phyloP scores from a whole-genome alignment of 1,140 invertebrate species.

The Ips nitidus region DNA sequence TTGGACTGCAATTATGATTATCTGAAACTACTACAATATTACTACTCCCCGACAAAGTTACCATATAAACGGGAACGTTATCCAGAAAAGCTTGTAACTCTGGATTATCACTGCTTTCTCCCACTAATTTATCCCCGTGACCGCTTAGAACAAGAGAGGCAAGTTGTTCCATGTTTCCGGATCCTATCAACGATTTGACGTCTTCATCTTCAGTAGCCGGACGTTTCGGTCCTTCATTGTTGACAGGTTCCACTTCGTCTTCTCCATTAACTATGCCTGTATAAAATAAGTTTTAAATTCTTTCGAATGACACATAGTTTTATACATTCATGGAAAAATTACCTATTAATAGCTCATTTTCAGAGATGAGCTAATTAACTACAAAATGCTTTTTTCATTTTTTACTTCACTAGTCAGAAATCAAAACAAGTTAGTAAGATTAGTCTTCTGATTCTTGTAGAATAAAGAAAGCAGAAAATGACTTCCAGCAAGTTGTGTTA shows the following conservation, averaged over 20 bases:
- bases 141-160: slow-evolving; percentile 86
- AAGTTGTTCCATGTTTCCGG: slow-evolving; percentile 84
- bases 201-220: slow-evolving; percentile 56
- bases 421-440: no score
- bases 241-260: slow-evolving; percentile 62
- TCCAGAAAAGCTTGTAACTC: slow-evolving; percentile 88
- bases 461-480: no score
- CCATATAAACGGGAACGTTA: slow-evolving; percentile 89
- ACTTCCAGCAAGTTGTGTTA: no score
- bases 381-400: no score
- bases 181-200: slow-evolving; percentile 65
- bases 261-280: slow-evolving; percentile 61
- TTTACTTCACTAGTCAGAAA: no score
- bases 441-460: no score
- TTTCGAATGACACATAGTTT: background rate
- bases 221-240: slow-evolving; percentile 55
- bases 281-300: background rate
- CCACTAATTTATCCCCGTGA: slow-evolving; percentile 76
- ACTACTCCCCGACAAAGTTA: slow-evolving; percentile 51
- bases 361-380: no score
- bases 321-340: background rate
- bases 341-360: no score
- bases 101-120: slow-evolving; percentile 69
- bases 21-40: slow-evolving; percentile 69
- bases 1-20: slow-evolving; percentile 66